Evolutionary conservation across 2,797 vertebrate species (phyloP), one percentile per base, ranked within the genome.

Genomic region (Dryobates pubescens): DNA sequence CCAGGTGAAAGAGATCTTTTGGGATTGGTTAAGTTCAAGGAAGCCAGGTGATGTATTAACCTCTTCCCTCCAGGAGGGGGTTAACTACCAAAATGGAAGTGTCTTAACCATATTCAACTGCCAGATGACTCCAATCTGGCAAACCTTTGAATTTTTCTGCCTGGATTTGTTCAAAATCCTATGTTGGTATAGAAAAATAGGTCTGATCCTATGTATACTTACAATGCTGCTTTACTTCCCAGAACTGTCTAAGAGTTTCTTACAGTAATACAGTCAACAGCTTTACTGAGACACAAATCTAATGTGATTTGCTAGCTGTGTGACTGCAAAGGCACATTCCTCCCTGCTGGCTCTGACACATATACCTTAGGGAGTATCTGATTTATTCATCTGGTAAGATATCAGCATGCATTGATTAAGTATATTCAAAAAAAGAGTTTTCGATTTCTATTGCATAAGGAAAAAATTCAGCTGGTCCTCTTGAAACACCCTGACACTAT

Each of bases 401-500:
- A 86, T 1, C 74, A 79, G 34, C 49, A 36, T 61, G 41, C 32
- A 34, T 67, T 87, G 75, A 70, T 80, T 61, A 73, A 86, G 22
- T 51, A 10, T 69, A 82, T 57, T 79, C 15, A 54, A n/a, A 91
- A 85, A 85, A 89, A 54, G 22, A 10, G 8, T 9, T 20, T 86
- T 73, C 38, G 53, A 8, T 67, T 90, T 38, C 29, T 76, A 3
- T 81, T 90, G 68, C 49, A 47, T 47, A 76, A 90, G 24, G 43
- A 77, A 87, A 80, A 86, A 70, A 2, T 16, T 72, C n/a, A 67
- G 43, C 49, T 67, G 86, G 54, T 67, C 61, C 54, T 82, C 91
- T 91, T 84, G 64, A 94, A 95, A 91, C 34, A 45, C 4, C 3
- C 74, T 79, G 68, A 64, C 64, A 45, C 47, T 88, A 26, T 67